Evolutionary conservation across 2,888 invertebrate species (phyloP), one percentile per base, ranked within the genome.

Genomic region (Eugnorisma glareosa): DNA sequence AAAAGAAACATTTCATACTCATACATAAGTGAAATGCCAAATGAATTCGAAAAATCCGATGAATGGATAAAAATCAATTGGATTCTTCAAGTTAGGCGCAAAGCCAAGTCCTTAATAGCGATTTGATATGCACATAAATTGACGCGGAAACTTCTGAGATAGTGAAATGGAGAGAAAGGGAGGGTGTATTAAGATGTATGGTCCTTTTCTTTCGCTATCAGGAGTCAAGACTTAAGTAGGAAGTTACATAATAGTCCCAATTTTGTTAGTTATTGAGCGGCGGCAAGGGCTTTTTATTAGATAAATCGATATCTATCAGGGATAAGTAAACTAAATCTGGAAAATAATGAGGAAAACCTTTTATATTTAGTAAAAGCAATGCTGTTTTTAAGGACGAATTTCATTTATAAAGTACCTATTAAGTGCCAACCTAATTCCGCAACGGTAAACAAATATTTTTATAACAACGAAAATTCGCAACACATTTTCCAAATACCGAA

Each of bases 71-170:
- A 89, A 93, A 93, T 91, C 92, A 93, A 93, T 94, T 90, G 91
- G 86, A 88, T 88, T 87, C 83, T 86, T 84, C 73, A 67, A 81
- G 75, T 77, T 64, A 81, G 78, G 81, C 68, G 89, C 68, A 68
- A n/a, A 64, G 80, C 89, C 81, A 89, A 93, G 89, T 91, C 89
- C 89, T 88, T 92, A 92, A 83, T 90, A 89, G 90, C 91, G 90
- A 91, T 93, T 90, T 91, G 89, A 91, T 94, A 95, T 95, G 95
- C 93, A 93, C 94, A 95, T 95, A 95, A 93, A 95, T 95, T 95
- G 91, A 87, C 63, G 66, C 40, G 45, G 63, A 8, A 83, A 80
- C 28, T 85, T 84, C 67, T 43, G 72, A 76, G 85, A 77, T 83
- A 85, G 81, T 77, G 59, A 77, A 76, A 78, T 72, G 67, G 66